Base-by-base conservation (phyloP, 1,140 invertebrate genomes). In the Brachionus paranguensis region DNA sequence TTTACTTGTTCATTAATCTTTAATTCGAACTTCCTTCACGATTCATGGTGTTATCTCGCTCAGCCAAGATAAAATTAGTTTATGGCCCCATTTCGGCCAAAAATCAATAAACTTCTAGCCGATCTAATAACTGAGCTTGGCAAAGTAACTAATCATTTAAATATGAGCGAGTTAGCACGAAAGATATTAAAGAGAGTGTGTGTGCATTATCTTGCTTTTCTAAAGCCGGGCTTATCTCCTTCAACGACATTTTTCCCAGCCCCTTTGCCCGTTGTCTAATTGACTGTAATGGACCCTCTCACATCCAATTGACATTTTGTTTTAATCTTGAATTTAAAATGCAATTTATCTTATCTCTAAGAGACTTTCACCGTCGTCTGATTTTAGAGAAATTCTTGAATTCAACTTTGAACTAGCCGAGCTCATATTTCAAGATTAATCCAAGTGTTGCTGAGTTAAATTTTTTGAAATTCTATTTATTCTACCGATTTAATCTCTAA, bases 131-230 rank as follows among this genome's bases (percentile, higher is more conserved):
- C 53, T 60, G 53, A 24, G 53, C 53, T 60, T 60, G 10, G 20
- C n/a, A 60, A 68, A 27, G 7, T 65, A 27, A 65, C 60, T 70
- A 70, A 72, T 43, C 68, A 72, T 72, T 72, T 72, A 72, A 72
- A 72, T 72, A 72, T 43, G 29, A 72, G 11, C 41, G 68, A 72
- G 47, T 72, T 72, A 72, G 41, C 68, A 72, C 68, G 33, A 72
- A 72, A 43, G 0, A 33, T 68, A 33, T n/a, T 33, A 68, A 68
- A 33, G 27, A 68, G 65, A 68, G 65, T 68, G 37, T 72, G 68
- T 43, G 68, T 72, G 68, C 68, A 72, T 43, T 72, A 72, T 72
- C 68, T 72, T 72, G 27, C 10, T 68, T 68, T 68, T 17, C 2
- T 37, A 72, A 43, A 41, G 33, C 37, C 27, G n/a, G 65, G 24